phyloP scores from a whole-genome alignment of 2,888 invertebrate species.

The Ectemnius lituratus region DNA sequence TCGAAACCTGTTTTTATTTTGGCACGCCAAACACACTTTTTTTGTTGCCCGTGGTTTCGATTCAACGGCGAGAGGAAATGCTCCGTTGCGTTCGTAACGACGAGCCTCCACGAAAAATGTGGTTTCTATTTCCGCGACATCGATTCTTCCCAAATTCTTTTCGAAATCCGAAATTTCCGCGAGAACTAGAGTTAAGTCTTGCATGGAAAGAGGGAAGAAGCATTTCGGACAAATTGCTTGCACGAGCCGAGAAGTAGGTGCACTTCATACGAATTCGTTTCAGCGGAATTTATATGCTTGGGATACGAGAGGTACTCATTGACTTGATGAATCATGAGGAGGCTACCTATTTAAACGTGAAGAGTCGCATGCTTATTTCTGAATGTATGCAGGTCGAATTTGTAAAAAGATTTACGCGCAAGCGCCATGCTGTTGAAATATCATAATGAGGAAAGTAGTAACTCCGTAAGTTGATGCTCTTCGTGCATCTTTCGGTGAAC shows the following conservation, averaged over 20 bases:
- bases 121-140: constrained; percentile 29
- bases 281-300: too few relatives aligned
- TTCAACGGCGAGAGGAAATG: not conserved
- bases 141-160: constrained; percentile 19
- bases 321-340: too few relatives aligned
- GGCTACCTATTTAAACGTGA: too few relatives aligned
- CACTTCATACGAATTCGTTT: too few relatives aligned
- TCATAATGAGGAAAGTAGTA: not conserved
- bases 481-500: not conserved
- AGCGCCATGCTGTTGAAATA: not conserved
- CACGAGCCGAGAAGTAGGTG: too few relatives aligned
- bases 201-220: too few relatives aligned
- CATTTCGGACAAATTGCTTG: too few relatives aligned
- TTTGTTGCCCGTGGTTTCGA: not conserved
- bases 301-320: too few relatives aligned
- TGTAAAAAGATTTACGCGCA: not conserved
- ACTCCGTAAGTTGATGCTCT: not conserved
- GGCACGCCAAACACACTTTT: constrained; percentile 41
- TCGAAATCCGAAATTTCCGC: too few relatives aligned
- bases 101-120: constrained; percentile 39
- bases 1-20: constrained; percentile 29
- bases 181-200: too few relatives aligned
- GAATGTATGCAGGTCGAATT: too few relatives aligned
- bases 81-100: constrained; percentile 28
- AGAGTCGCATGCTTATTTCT: too few relatives aligned